A percentile compares a stretch with the other conserved stretches of the same genome.
These are phyloP conservation scores for Hippoglossus stenolepis DNA, from an alignment of 2,113 vertebrate genomes.

Conservation along the genomic window DNA sequence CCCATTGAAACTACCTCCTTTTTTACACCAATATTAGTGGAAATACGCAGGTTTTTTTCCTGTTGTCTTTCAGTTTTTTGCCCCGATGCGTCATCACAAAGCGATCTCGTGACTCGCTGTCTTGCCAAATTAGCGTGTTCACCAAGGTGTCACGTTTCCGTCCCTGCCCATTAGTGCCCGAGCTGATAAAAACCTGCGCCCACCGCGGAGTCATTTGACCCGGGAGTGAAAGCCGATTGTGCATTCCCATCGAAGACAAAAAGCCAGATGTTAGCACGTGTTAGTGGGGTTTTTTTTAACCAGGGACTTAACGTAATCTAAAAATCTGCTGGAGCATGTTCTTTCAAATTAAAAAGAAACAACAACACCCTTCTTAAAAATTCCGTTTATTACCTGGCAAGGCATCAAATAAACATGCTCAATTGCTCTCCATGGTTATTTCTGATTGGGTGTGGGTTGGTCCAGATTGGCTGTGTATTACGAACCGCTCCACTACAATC, in stretches of 20 bases:
- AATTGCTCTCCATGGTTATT: conserved; percentile 27
- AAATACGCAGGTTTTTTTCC: too few species aligned
- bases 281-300: too few species aligned
- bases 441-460: conserved; percentile 29
- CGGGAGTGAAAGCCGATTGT: not conserved
- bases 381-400: not conserved
- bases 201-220: not conserved
- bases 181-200: too few species aligned
- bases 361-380: too few species aligned
- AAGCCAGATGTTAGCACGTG: not conserved
- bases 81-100: not conserved
- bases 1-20: too few species aligned
- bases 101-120: not conserved
- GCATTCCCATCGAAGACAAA: not conserved
- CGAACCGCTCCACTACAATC: conserved; percentile 40
- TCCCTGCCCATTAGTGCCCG: too few species aligned
- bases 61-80: too few species aligned
- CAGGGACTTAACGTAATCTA: not conserved
- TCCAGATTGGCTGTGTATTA: conserved; percentile 43
- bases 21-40: too few species aligned
- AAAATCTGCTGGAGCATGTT: not conserved
- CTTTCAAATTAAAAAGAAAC: not conserved
- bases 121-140: not conserved
- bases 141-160: not conserved
- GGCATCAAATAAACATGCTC: conserved; percentile 3